Conservation (phyloP, 1,140 invertebrate genomes). For the Lerema accius region DNA sequence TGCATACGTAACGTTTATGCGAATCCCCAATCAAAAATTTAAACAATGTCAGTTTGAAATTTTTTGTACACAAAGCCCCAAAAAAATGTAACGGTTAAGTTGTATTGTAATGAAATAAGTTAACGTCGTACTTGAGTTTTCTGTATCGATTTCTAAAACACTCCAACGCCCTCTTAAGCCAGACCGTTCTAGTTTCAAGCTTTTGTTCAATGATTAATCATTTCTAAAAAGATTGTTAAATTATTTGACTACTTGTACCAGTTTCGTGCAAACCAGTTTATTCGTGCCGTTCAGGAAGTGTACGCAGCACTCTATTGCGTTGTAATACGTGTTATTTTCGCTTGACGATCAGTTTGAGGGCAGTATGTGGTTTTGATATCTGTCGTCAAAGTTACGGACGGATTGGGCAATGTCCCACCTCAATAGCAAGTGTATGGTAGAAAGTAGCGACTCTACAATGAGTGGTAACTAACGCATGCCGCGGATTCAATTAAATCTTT, state of each 20-base stretch:
- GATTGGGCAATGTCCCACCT: constrained; percentile 66
- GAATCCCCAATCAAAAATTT: too few relatives aligned
- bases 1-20: too few relatives aligned
- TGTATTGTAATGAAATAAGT: constrained; percentile 10
- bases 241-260: constrained; percentile 32
- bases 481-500: constrained; percentile 73
- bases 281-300: neutral
- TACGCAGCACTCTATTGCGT: constrained; percentile 8
- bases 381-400: constrained; percentile 45
- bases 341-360: constrained; percentile 34
- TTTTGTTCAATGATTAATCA: constrained; percentile 33
- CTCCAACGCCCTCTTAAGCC: constrained; percentile 13
- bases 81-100: neutral
- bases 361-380: constrained; percentile 39
- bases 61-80: too few relatives aligned
- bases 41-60: too few relatives aligned
- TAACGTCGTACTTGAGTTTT: neutral
- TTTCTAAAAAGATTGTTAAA: constrained; percentile 36
- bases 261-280: constrained; percentile 29
- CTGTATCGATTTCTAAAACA: constrained; percentile 27
- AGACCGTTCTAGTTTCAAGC: constrained; percentile 23
- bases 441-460: constrained; percentile 70
- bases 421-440: constrained; percentile 48
- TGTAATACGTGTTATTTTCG: constrained; percentile 37
- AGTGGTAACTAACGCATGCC: constrained; percentile 70